phyloP scores from a whole-genome alignment of 1,140 invertebrate species.

The Muscidifurax raptorellus region DNA sequence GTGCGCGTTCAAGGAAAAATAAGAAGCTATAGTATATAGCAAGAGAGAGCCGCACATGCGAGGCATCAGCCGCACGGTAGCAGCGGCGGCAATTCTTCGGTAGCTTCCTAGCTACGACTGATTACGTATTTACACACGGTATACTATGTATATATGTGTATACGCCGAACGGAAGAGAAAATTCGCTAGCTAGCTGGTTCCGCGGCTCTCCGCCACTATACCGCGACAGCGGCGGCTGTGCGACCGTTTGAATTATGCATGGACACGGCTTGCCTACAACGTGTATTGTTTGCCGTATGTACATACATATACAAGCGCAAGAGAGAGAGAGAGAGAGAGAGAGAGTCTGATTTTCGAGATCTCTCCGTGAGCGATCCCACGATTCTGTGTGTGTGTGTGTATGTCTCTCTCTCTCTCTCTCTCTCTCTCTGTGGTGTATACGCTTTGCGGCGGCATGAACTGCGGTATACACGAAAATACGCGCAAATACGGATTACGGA shows the following conservation, averaged over 20 bases:
- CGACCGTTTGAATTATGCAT: slow-evolving; percentile 76
- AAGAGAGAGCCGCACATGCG: no score
- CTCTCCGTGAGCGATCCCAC: slow-evolving; percentile 59
- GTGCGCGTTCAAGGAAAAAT: no score
- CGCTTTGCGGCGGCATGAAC: slow-evolving; percentile 34
- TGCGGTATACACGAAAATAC: background rate
- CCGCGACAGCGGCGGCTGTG: slow-evolving; percentile 66
- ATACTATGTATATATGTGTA: background rate
- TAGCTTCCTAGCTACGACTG: slow-evolving; percentile 59
- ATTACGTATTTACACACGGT: slow-evolving; percentile 72
- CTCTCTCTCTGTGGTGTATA: slow-evolving; percentile 5
- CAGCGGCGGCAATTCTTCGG: background rate
- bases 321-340: slow-evolving; percentile 53
- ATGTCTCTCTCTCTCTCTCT: slow-evolving; percentile 17
- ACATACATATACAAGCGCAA: slow-evolving; percentile 56
- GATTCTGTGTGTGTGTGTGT: slow-evolving; percentile 38
- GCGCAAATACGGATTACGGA: slow-evolving; percentile 15
- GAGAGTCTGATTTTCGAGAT: slow-evolving; percentile 71
- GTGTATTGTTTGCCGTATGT: slow-evolving; percentile 74
- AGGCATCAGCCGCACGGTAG: no score
- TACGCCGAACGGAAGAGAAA: slow-evolving; percentile 70
- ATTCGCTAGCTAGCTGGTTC: slow-evolving; percentile 67
- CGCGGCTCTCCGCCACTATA: slow-evolving; percentile 52
- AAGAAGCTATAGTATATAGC: no score
- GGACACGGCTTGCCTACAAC: slow-evolving; percentile 74